Percentiles rank a stretch among this genome's conserved stretches.
These are phyloP conservation scores for Tromatobia lineatoria DNA, from an alignment of 2,888 invertebrate genomes.

Conservation along the genomic window DNA sequence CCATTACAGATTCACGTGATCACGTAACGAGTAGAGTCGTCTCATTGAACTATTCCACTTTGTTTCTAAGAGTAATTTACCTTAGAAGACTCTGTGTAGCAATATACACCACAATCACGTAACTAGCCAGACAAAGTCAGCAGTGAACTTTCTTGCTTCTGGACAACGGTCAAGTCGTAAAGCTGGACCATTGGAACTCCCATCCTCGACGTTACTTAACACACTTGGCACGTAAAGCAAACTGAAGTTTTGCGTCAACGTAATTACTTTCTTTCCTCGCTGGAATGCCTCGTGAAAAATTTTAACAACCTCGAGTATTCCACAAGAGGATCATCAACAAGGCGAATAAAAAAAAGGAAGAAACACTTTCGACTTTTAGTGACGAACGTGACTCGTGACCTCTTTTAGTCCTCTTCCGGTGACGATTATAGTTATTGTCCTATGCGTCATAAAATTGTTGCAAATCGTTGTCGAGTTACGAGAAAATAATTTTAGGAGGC, in stretches of 20 bases:
- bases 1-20: constrained; percentile 41
- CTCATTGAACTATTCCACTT: constrained; percentile 44
- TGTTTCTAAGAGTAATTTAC: constrained; percentile 23
- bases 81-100: not conserved
- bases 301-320: not conserved
- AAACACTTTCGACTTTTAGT: constrained; percentile 59
- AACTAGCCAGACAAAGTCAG: constrained; percentile 19
- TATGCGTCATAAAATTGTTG: constrained; percentile 52
- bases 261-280: constrained; percentile 46
- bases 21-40: constrained; percentile 40
- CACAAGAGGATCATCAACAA: constrained; percentile 5
- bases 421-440: constrained; percentile 43
- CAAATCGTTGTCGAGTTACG: constrained; percentile 33
- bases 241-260: constrained; percentile 31
- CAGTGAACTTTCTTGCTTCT: constrained; percentile 53
- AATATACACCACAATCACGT: constrained; percentile 39
- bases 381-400: constrained; percentile 42
- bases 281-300: constrained; percentile 25
- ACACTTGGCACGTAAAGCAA: not conserved
- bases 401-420: constrained; percentile 43
- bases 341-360: not conserved
- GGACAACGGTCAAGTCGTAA: constrained; percentile 36
- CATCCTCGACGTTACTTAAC: constrained; percentile 38
- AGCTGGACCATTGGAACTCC: constrained; percentile 19
- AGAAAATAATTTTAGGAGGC: not conserved